These are phyloP conservation scores for Chloropsis cyanopogon DNA, from an alignment of 2,113 vertebrate genomes.

Conservation along the genomic window DNA sequence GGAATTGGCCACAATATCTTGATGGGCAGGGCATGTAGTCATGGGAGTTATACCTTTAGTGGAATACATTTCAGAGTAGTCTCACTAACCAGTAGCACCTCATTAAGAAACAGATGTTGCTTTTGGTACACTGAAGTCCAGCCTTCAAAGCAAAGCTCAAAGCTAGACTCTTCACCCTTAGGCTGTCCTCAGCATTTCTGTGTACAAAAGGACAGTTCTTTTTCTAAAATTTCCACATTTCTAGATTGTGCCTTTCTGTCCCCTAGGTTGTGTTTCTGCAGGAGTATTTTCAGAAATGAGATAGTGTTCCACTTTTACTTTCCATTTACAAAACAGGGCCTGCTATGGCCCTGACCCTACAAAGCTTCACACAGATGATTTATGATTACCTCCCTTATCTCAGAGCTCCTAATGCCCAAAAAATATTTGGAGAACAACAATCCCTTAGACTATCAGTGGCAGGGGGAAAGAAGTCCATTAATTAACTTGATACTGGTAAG, in stretches of 20 bases:
- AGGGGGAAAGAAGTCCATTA: fast-evolving
- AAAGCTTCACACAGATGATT: background rate
- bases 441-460: background rate
- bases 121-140: background rate
- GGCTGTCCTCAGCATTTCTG: background rate
- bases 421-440: background rate
- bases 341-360: background rate
- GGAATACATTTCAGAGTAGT: background rate
- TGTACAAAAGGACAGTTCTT: background rate
- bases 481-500: background rate
- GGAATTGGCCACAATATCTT: background rate
- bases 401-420: background rate
- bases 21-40: background rate
- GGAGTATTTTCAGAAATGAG: background rate
- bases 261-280: background rate
- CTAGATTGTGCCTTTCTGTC: background rate
- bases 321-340: background rate
- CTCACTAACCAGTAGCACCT: background rate
- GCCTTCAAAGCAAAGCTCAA: background rate
- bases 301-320: background rate
- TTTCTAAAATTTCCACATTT: background rate
- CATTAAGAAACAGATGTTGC: background rate
- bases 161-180: background rate
- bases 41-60: background rate
- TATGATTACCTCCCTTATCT: background rate